phyloP scores from a whole-genome alignment of 2,797 vertebrate species.

The Pyrocephalus nanus region DNA sequence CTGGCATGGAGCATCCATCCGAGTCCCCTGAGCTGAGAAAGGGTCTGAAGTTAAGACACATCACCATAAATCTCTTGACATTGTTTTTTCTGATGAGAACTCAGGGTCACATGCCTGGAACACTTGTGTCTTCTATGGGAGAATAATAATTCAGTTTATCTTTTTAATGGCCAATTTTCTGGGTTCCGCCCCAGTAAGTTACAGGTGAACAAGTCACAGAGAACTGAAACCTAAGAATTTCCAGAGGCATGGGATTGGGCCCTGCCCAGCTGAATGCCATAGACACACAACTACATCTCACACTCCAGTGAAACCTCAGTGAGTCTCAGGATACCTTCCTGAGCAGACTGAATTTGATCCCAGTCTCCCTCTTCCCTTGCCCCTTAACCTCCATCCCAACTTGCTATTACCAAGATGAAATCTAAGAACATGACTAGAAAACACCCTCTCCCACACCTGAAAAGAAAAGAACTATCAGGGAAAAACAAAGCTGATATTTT shows the following conservation, averaged over 20 bases:
- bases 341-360: neutral
- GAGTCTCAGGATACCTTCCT: neutral
- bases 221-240: neutral
- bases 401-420: neutral
- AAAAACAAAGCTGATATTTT: neutral
- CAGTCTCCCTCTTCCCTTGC: neutral
- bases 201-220: neutral
- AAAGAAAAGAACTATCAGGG: neutral
- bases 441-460: neutral
- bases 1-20: accelerated
- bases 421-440: neutral
- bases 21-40: accelerated
- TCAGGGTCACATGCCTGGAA: neutral
- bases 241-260: neutral
- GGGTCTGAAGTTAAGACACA: neutral
- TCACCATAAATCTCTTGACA: neutral
- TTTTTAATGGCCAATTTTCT: neutral
- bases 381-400: neutral
- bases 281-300: neutral
- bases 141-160: neutral
- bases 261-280: neutral
- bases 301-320: accelerated
- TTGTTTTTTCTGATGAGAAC: neutral
- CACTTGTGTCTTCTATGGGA: neutral
- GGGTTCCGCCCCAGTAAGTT: neutral